These are phyloP conservation scores for Esperia sulphurella DNA, from an alignment of 2,888 invertebrate genomes.

Conservation along the genomic window DNA sequence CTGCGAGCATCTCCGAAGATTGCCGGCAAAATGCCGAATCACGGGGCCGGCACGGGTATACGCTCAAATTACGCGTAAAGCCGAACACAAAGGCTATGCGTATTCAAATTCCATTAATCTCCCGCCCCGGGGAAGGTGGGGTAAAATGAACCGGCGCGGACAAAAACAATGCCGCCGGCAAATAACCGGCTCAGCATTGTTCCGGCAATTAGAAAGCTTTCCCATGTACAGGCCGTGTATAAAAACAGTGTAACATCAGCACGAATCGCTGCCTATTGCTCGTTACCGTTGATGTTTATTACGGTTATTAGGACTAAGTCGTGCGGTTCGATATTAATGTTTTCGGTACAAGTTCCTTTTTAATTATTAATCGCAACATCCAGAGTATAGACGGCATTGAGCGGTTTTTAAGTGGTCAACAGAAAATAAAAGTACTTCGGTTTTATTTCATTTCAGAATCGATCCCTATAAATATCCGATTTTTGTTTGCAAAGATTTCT, in stretches of 20 bases:
- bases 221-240: conserved; percentile 78
- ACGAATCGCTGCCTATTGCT: conserved; percentile 78
- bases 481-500: too few species aligned
- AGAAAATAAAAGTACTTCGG: conserved; percentile 5
- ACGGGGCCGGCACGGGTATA: conserved; percentile 68
- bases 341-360: conserved; percentile 55
- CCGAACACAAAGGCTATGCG: conserved; percentile 77
- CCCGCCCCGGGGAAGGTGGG: conserved; percentile 69
- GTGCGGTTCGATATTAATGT: conserved; percentile 66
- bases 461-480: too few species aligned
- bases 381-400: neutral
- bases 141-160: conserved; percentile 77
- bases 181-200: conserved; percentile 79
- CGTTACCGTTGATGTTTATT: conserved; percentile 78
- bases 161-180: conserved; percentile 79
- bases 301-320: conserved; percentile 76
- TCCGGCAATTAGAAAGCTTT: conserved; percentile 80
- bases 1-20: conserved; percentile 57
- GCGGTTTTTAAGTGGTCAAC: conserved; percentile 1
- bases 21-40: conserved; percentile 65
- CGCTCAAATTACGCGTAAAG: conserved; percentile 78
- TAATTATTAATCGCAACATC: conserved; percentile 43
- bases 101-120: conserved; percentile 80
- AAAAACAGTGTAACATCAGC: conserved; percentile 79
- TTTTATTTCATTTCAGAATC: neutral